These are phyloP conservation scores for Pseudomyrmex flavicornis DNA, from an alignment of 1,140 invertebrate genomes.

Conservation along the genomic window DNA sequence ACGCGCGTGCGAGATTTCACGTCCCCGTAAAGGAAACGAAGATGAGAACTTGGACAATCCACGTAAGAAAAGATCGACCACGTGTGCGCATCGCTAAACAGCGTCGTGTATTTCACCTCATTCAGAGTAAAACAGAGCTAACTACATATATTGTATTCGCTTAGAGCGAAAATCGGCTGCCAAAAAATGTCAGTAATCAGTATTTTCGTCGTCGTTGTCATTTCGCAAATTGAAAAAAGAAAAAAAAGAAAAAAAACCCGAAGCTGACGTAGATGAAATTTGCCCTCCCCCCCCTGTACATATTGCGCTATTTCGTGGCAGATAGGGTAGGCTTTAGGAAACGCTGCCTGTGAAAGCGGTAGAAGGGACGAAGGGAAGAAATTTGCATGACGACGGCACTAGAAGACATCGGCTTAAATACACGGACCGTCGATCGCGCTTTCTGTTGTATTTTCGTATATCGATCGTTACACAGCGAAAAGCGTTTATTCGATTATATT, in stretches of 20 bases:
- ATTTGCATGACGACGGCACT: slow-evolving; percentile 34
- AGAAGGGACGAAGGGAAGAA: slow-evolving; percentile 4
- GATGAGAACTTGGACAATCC: slow-evolving; percentile 35
- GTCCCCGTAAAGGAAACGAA: slow-evolving; percentile 15
- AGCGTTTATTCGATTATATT: slow-evolving; percentile 75
- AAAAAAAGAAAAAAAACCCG: not conserved
- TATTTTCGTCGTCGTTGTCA: slow-evolving; percentile 58
- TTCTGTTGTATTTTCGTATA: slow-evolving; percentile 77
- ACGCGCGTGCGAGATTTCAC: slow-evolving; percentile 16
- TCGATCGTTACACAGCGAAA: slow-evolving; percentile 76
- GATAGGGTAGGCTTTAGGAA: slow-evolving; percentile 23
- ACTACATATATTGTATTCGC: slow-evolving; percentile 42
- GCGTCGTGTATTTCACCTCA: slow-evolving; percentile 12
- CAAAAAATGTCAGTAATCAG: slow-evolving; percentile 71
- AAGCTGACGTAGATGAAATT: slow-evolving; percentile 34
- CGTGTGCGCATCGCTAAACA: slow-evolving; percentile 12
- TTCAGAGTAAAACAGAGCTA: slow-evolving; percentile 20
- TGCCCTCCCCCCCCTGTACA: slow-evolving; percentile 49
- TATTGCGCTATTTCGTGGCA: slow-evolving; percentile 47
- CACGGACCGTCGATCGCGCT: slow-evolving; percentile 66
- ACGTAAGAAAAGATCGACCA: not conserved
- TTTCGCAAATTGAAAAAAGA: not conserved
- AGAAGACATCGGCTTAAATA: slow-evolving; percentile 64
- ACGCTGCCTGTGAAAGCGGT: slow-evolving; percentile 7
- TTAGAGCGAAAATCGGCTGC: slow-evolving; percentile 66